Conservation (phyloP, 1,140 invertebrate genomes). For the Spodoptera frugiperda region DNA sequence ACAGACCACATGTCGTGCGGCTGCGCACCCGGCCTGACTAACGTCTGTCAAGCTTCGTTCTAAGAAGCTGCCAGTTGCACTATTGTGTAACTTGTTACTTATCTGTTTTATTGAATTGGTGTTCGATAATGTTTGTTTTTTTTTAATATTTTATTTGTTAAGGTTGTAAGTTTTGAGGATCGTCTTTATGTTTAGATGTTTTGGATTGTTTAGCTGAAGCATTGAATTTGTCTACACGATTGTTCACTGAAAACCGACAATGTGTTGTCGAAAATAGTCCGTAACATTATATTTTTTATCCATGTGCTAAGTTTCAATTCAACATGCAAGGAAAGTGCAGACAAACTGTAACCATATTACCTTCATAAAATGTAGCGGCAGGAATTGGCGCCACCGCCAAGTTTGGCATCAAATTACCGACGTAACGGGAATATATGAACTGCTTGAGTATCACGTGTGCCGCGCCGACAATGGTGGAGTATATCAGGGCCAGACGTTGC, state of each 20-base stretch:
- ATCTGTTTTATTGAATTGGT: not conserved
- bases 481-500: not conserved
- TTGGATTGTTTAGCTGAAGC: too few species aligned
- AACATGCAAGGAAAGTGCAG: not conserved
- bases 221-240: not conserved
- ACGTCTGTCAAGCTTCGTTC: conserved; percentile 31
- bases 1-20: conserved; percentile 52
- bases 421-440: conserved; percentile 18
- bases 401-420: conserved; percentile 34
- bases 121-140: conserved; percentile 11
- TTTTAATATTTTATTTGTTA: conserved; percentile 15
- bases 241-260: too few species aligned
- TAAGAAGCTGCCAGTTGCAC: conserved; percentile 9
- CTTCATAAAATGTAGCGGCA: conserved; percentile 23
- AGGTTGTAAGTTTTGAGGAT: conserved; percentile 4
- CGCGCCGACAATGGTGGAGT: too few species aligned
- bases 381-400: conserved; percentile 23
- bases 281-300: not conserved
- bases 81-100: not conserved
- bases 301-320: not conserved
- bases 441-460: not conserved
- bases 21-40: conserved; percentile 7
- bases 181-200: not conserved
- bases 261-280: not conserved
- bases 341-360: conserved; percentile 4